Percentiles rank a stretch among this genome's conserved stretches.
Evolutionary conservation across 2,797 vertebrate genomes (phyloP).

Genomic region (Alca torda): DNA sequence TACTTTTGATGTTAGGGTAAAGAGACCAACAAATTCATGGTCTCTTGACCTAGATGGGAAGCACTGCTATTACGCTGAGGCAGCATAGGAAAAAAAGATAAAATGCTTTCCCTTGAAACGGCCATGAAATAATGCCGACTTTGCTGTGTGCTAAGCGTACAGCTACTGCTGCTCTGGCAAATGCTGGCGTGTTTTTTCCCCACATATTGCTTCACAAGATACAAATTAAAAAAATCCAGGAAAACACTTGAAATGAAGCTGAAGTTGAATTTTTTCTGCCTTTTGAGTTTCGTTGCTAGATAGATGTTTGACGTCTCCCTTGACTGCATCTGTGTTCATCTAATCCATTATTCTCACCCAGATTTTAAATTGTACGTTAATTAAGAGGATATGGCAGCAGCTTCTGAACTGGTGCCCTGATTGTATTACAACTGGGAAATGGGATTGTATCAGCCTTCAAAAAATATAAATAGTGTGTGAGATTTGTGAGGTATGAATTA

Average conservation of each 20-base stretch:
- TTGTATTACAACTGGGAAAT: slow-evolving; percentile 6
- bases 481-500: slow-evolving; percentile 15
- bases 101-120: slow-evolving; percentile 21
- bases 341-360: slow-evolving; percentile 16
- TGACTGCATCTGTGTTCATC: neutral
- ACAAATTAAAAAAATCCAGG: slow-evolving; percentile 5
- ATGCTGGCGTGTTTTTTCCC: neutral
- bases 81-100: slow-evolving; percentile 21
- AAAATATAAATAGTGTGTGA: slow-evolving; percentile 8
- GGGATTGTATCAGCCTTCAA: neutral
- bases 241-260: slow-evolving; percentile 27
- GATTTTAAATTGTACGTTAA: slow-evolving; percentile 39
- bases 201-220: slow-evolving; percentile 2
- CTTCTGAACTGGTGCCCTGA: slow-evolving; percentile 43
- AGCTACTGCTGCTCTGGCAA: slow-evolving; percentile 29
- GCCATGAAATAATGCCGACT: slow-evolving; percentile 51
- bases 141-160: slow-evolving; percentile 34
- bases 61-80: neutral
- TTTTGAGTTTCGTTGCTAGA: slow-evolving; percentile 24
- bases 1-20: neutral
- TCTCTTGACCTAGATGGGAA: slow-evolving; percentile 61
- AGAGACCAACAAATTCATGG: neutral
- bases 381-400: slow-evolving; percentile 32
- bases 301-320: neutral
- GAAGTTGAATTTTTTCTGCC: slow-evolving; percentile 29